Evolutionary conservation across 1,140 invertebrate species (phyloP).

Genomic region (Hesperophylax magnus): DNA sequence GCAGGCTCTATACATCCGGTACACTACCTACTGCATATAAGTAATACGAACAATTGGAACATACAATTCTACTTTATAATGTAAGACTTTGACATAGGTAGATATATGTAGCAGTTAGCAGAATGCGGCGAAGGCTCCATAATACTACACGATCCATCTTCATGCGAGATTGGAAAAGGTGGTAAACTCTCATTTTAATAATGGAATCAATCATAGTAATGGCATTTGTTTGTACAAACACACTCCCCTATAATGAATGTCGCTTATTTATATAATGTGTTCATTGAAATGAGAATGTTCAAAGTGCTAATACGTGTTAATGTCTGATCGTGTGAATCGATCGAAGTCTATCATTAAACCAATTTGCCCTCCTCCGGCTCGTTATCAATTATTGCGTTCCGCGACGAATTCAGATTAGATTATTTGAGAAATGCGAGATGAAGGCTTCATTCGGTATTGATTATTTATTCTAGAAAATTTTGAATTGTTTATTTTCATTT

Average conservation of each 20-base stretch:
- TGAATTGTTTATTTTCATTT: too few species aligned
- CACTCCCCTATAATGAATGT: conserved; percentile 10
- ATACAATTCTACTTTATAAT: too few species aligned
- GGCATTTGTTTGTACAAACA: conserved; percentile 2
- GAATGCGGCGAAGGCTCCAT: too few species aligned
- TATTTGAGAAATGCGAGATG: neutral
- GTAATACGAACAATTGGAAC: too few species aligned
- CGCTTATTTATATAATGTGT: conserved; percentile 21
- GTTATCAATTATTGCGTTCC: neutral
- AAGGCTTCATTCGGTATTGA: too few species aligned
- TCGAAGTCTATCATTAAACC: conserved; percentile 23
- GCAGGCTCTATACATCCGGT: too few species aligned
- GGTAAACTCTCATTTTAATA: neutral
- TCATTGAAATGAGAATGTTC: conserved; percentile 27
- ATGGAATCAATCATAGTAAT: conserved; percentile 9
- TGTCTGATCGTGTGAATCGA: conserved; percentile 2
- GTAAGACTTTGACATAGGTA: too few species aligned
- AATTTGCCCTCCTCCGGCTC: neutral
- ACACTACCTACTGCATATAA: too few species aligned
- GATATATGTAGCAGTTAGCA: too few species aligned
- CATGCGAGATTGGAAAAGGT: too few species aligned
- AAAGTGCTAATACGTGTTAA: conserved; percentile 32
- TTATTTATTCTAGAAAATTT: too few species aligned
- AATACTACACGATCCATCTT: too few species aligned
- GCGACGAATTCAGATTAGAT: neutral